phyloP scores from a whole-genome alignment of 2,797 vertebrate genomes.

The Anabas testudineus region DNA sequence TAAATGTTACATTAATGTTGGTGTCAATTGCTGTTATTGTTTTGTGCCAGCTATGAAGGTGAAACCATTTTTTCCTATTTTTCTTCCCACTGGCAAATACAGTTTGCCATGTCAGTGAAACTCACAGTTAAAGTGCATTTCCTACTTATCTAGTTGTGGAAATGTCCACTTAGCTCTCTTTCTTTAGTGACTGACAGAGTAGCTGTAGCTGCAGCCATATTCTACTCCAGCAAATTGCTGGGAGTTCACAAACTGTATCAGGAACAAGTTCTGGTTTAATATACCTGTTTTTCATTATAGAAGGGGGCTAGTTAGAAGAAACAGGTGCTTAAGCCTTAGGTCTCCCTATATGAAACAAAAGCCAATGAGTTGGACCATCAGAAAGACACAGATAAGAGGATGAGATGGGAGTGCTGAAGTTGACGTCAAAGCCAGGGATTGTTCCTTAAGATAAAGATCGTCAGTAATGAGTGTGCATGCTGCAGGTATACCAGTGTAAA shows the following conservation, averaged over 20 bases:
- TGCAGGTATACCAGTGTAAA: neutral
- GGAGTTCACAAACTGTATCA: conserved; percentile 25
- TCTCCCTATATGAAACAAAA: conserved; percentile 35
- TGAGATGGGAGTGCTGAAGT: neutral
- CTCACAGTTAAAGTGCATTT: neutral
- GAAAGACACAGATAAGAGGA: conserved; percentile 3
- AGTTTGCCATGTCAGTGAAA: conserved; percentile 1
- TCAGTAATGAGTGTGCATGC: neutral
- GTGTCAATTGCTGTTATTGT: neutral
- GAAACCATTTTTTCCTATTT: neutral
- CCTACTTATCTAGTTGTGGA: conserved; percentile 18
- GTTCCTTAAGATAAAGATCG: neutral
- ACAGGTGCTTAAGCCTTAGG: conserved; percentile 21
- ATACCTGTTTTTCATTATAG: conserved; percentile 27
- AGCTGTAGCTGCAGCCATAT: neutral
- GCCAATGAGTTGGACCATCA: conserved; percentile 10
- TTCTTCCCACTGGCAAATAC: neutral
- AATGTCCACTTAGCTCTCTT: neutral
- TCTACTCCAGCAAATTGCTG: conserved; percentile 11
- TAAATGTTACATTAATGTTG: neutral
- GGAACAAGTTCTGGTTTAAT: conserved; percentile 32
- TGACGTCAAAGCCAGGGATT: neutral
- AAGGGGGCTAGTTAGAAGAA: conserved; percentile 27
- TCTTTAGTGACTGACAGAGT: conserved; percentile 1
- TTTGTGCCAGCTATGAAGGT: neutral